Conservation (phyloP, 2,888 invertebrate genomes). For the Pyrrhia umbra region DNA sequence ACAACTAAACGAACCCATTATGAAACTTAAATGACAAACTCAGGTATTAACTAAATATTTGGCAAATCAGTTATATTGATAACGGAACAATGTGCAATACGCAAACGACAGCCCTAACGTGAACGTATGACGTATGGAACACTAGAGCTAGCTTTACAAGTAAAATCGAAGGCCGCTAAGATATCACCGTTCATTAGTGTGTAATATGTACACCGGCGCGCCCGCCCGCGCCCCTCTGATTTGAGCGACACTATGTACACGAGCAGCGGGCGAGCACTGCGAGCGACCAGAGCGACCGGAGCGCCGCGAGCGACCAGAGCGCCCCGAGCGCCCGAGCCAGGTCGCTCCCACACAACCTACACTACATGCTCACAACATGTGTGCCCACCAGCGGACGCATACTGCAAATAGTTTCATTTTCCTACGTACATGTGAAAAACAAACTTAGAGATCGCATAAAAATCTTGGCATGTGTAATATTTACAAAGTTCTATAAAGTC, state of each 20-base stretch:
- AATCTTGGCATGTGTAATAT: conserved; percentile 58
- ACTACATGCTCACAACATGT: conserved; percentile 23
- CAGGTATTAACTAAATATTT: conserved; percentile 84
- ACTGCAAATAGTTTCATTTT: conserved; percentile 37
- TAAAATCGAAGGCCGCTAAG: conserved; percentile 90
- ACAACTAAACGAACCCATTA: conserved; percentile 76
- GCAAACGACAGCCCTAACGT: conserved; percentile 72
- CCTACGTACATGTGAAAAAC: conserved; percentile 41
- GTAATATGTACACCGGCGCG: conserved; percentile 83
- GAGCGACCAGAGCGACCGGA: neutral
- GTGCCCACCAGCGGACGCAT: conserved; percentile 38
- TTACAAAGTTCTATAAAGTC: conserved; percentile 52
- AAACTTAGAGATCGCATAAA: conserved; percentile 54
- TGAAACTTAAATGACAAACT: conserved; percentile 75
- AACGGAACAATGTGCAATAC: conserved; percentile 76
- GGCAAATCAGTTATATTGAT: conserved; percentile 77
- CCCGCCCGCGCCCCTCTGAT: conserved; percentile 67
- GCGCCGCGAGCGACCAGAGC: conserved; percentile 1
- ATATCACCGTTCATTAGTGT: conserved; percentile 89
- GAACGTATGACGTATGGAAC: conserved; percentile 74
- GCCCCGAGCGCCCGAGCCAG: conserved; percentile 10
- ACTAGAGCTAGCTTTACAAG: conserved; percentile 89
- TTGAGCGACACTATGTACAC: conserved; percentile 80
- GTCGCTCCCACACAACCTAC: conserved; percentile 22
- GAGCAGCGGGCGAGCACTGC: conserved; percentile 46